Evolutionary conservation across 2,888 invertebrate species (phyloP), one percentile per base, ranked within the genome.

Genomic region (Sturmia bella): DNA sequence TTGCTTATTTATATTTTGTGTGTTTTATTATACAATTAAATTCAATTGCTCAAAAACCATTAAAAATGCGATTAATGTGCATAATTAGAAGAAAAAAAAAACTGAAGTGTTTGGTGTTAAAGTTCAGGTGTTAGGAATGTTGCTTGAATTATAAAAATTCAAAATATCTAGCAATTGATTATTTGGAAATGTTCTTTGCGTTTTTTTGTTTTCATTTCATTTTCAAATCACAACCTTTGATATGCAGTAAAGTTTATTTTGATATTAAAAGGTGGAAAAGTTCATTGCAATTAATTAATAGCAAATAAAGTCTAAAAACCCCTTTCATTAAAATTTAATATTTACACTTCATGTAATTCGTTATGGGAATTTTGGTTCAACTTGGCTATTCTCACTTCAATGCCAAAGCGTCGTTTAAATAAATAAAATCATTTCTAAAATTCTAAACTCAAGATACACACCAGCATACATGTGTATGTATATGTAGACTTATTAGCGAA

Each of bases 241-340:
- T 45, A 45, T 17, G 0, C 3, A 45, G 15, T 9, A n/a, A 15
- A 17, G 32, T 57, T 37, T 21, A 39, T 21, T 41, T 21, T 1
- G n/a, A 59, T 21, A n/a, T 45, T 63, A 17, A 27, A 45, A 45
- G 27, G 59, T 63, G 12, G 43, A 27, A 43, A 45, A 63, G 27
- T 45, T 45, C 24, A 27, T 61, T 19, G 45, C 45, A 61, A 45
- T 45, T 45, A 63, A 17, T 45, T 17, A 63, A 61, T 43, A 43
- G 59, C 9, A 3, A 63, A 63, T 32, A 45, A 24, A 43, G n/a
- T 27, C 6, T 13, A 32, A 3, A 32, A 32, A 7, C 7, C 32
- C 3, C 32, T 32, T 32, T 32, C 32, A 32, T 32, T 32, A 7
- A 32, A 32, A 32, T 3, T 7, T 9, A 32, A 32, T 32, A 4